A percentile compares a stretch with the other conserved stretches of the same genome.
These are phyloP conservation scores for Hypsibius dujardini DNA, from an alignment of 1,140 invertebrate species.

Conservation along the genomic window DNA sequence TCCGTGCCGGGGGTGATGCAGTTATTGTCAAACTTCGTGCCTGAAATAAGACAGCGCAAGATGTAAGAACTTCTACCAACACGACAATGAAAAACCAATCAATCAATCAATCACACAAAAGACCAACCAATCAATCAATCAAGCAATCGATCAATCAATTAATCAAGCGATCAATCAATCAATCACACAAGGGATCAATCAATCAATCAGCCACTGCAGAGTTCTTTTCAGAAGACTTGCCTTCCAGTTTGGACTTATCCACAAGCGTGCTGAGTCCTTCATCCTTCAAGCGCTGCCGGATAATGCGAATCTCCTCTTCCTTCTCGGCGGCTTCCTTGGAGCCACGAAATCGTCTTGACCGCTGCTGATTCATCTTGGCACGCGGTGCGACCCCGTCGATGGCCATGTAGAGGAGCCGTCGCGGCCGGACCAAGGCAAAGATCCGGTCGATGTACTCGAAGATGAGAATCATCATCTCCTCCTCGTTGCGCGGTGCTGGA, in stretches of 20 bases:
- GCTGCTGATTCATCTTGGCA: conserved; percentile 99
- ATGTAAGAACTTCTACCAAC: not conserved
- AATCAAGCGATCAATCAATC: not conserved
- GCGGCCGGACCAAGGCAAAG: conserved; percentile 80
- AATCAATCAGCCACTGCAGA: conserved; percentile 31
- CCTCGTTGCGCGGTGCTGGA: conserved; percentile 90
- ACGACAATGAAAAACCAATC: not conserved
- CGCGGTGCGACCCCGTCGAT: conserved; percentile 96
- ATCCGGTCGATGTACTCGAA: conserved; percentile 96
- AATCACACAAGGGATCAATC: conserved; percentile 17
- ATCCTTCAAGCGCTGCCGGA: conserved; percentile 21
- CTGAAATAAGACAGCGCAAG: conserved; percentile 26
- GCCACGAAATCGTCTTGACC: conserved; percentile 83
- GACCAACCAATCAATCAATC: not conserved
- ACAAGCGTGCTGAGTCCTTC: not conserved
- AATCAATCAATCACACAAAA: not conserved
- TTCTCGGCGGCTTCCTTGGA: conserved; percentile 88
- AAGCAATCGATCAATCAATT: not conserved
- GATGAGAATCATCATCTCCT: conserved; percentile 99
- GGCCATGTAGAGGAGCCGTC: conserved; percentile 93
- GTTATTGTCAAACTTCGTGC: conserved; percentile 90
- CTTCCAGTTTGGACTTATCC: not conserved
- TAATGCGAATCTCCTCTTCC: conserved; percentile 49
- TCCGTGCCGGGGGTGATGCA: conserved; percentile 97
- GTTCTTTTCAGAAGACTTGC: not conserved